Evolutionary conservation across 2,113 vertebrate genomes (phyloP).

Genomic region (Melospiza georgiana): DNA sequence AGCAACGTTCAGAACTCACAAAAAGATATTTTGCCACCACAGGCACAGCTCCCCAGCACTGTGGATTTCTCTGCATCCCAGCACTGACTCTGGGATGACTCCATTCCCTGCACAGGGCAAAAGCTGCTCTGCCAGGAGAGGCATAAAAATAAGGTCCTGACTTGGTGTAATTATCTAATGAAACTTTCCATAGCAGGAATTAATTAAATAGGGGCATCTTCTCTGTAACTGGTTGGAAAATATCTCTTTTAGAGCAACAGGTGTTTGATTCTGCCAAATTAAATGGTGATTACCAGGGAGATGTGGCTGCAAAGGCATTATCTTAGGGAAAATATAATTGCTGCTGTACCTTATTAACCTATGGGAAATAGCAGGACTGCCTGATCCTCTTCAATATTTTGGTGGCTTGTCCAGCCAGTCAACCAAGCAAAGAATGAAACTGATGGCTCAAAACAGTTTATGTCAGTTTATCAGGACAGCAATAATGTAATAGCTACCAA

Average conservation of each 20-base stretch:
- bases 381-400: background rate
- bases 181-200: background rate
- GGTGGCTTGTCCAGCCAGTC: background rate
- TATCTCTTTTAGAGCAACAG: background rate
- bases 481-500: background rate
- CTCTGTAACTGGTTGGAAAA: background rate
- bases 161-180: background rate
- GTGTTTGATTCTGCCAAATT: background rate
- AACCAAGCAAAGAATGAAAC: background rate
- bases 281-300: slow-evolving; percentile 19
- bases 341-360: background rate
- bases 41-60: background rate
- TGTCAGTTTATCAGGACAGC: background rate
- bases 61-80: background rate
- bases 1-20: background rate
- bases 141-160: background rate
- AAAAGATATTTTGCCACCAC: background rate
- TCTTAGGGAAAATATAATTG: background rate
- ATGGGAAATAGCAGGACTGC: background rate
- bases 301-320: background rate
- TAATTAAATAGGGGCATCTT: background rate
- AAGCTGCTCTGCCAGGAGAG: slow-evolving; percentile 2
- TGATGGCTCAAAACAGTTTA: background rate
- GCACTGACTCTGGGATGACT: background rate
- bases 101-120: background rate